These are phyloP conservation scores for Philopotamus ludificatus DNA, from an alignment of 1,140 invertebrate genomes.

Conservation along the genomic window DNA sequence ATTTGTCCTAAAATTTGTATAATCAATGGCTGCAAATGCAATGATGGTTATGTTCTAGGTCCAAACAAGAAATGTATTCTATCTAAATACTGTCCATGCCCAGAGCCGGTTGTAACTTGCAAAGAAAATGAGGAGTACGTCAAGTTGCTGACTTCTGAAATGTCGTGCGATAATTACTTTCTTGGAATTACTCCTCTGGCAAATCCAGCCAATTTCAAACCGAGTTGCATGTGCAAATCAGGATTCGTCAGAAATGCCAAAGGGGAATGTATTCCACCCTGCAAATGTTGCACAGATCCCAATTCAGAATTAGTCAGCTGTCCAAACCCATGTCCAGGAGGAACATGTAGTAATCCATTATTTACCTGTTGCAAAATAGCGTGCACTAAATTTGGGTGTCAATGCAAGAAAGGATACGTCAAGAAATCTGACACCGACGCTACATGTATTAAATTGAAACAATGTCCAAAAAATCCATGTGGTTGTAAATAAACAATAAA, in stretches of 20 bases:
- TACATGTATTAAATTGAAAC: slow-evolving; percentile 3
- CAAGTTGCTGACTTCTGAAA: not conserved
- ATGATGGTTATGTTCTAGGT: slow-evolving; percentile 20
- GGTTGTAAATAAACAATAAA: no score
- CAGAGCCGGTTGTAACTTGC: not conserved
- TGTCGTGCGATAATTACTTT: not conserved
- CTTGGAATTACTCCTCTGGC: not conserved
- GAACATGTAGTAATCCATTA: slow-evolving; percentile 15
- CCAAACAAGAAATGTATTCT: slow-evolving; percentile 25
- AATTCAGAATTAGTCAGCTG: slow-evolving; percentile 17
- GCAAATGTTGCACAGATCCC: slow-evolving; percentile 26
- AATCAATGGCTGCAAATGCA: slow-evolving; percentile 21
- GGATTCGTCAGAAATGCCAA: slow-evolving; percentile 5
- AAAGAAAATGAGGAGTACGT: slow-evolving; percentile 1
- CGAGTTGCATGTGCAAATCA: slow-evolving; percentile 5
- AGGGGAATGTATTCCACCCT: not conserved
- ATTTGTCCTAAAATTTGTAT: slow-evolving; percentile 16
- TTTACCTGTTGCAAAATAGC: slow-evolving; percentile 8
- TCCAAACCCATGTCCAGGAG: slow-evolving; percentile 30
- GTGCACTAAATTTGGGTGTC: slow-evolving; percentile 6
- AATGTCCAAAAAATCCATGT: slow-evolving; percentile 4
- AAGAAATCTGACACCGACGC: slow-evolving; percentile 16
- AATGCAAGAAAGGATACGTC: slow-evolving; percentile 30
- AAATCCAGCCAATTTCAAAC: not conserved
- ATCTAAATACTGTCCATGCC: slow-evolving; percentile 23